Evolutionary conservation across 2,113 vertebrate species (phyloP), one percentile per base, ranked within the genome.

Genomic region (Pungitius pungitius): DNA sequence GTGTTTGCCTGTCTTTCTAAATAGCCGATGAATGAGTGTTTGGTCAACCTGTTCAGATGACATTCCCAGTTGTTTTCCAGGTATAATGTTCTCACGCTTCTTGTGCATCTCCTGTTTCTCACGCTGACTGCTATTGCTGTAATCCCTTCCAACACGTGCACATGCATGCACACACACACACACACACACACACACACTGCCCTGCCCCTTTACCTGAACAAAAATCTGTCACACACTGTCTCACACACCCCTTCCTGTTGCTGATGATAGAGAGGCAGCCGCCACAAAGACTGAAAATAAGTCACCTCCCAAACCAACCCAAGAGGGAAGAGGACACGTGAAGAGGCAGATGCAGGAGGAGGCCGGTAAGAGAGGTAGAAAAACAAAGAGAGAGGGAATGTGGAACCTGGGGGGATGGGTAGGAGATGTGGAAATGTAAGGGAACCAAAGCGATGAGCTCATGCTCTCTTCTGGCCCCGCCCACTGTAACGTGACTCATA

Each of bases 21-120:
- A 56, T 63, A 51, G 49, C 12, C n/a, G 12, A 49, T 20, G 15
- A 45, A 59, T 73, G 71, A 78, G 37, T 88, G 70, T 78, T 73
- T 81, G 77, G 62, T 80, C 84, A 76, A 63, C 52, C 73, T 69
- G 55, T 69, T 82, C 76, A 70, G 66, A 47, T 80, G 71, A 85
- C 76, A 80, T 82, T 84, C 83, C 77, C 87, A 88, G 90, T 85
- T 91, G 88, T 89, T 91, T 87, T 85, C 77, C 87, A 90, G 87
- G 91, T 90, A 52, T 5, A 88, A 59, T 54, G 76, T 89, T 90
- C 89, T 88, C 88, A 90, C 86, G 77, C 83, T 87, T 77, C 81
- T 87, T 80, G 68, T 77, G 80, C 84, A 80, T 89, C 83, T 88
- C 85, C 63, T 80, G 83, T 90, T 88, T 91, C 87, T 87, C 88